Percentiles rank a stretch among this genome's conserved stretches.
phyloP scores from a whole-genome alignment of 2,113 vertebrate species.

The Hippocampus barbouri region DNA sequence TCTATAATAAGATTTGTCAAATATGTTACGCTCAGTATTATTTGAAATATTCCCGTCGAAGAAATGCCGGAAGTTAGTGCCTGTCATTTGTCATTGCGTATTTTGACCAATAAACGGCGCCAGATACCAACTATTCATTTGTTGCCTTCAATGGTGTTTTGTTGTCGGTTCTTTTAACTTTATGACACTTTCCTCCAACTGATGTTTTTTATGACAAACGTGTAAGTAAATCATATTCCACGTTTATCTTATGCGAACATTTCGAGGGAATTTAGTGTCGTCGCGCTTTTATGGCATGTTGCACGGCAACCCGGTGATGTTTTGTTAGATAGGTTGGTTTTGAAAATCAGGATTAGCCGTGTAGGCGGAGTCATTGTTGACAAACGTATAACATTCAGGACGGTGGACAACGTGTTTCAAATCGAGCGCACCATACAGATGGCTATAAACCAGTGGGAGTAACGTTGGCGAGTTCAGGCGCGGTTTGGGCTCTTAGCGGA shows the following conservation, averaged over 20 bases:
- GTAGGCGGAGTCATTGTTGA: slow-evolving; percentile 28
- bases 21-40: too few relatives aligned
- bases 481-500: background rate
- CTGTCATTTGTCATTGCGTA: background rate
- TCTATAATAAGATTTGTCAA: background rate
- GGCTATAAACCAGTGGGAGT: slow-evolving; percentile 15
- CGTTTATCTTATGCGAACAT: background rate
- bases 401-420: rapidly evolving
- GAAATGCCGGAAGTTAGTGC: background rate
- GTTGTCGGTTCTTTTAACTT: background rate
- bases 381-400: rapidly evolving
- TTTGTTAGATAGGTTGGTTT: background rate
- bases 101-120: slow-evolving; percentile 17
- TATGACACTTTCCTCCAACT: background rate
- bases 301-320: slow-evolving; percentile 29
- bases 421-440: slow-evolving; percentile 26
- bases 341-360: rapidly evolving
- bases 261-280: background rate
- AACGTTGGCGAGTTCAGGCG: slow-evolving; percentile 34
- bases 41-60: too few relatives aligned
- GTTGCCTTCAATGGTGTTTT: slow-evolving; percentile 3
- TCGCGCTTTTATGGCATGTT: slow-evolving; percentile 7
- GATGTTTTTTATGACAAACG: background rate
- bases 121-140: background rate
- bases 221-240: background rate